A percentile compares a stretch with the other conserved stretches of the same genome.
Conservation (phyloP, 2,888 invertebrate genomes). For the Lasioglossum malachurum region DNA sequence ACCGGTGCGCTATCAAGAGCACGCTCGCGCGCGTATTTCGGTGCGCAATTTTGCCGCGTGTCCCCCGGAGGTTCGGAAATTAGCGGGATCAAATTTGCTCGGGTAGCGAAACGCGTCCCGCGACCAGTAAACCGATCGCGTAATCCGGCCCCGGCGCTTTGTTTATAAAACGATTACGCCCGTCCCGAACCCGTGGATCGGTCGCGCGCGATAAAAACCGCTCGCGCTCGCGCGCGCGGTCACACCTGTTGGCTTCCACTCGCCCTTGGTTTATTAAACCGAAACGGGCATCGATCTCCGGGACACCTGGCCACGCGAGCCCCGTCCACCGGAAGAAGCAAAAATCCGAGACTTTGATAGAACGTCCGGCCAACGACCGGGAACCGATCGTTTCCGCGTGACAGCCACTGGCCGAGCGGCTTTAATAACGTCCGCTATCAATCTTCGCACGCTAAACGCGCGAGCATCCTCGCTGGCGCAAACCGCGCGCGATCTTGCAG, state of each 20-base stretch:
- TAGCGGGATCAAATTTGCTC: not conserved
- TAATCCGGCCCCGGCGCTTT: slow-evolving; percentile 13
- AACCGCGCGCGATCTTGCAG: not conserved
- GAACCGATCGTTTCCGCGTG: slow-evolving; percentile 68
- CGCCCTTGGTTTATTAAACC: slow-evolving; percentile 26
- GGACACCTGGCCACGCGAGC: not conserved
- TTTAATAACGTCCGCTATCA: slow-evolving; percentile 71
- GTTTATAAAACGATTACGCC: slow-evolving; percentile 37
- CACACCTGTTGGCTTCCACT: slow-evolving; percentile 58
- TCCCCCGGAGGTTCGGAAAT: not conserved
- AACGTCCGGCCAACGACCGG: slow-evolving; percentile 49
- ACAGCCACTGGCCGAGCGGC: slow-evolving; percentile 64
- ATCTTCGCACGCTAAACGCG: slow-evolving; percentile 64
- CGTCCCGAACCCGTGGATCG: not conserved
- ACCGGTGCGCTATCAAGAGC: slow-evolving; percentile 13
- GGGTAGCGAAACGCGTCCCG: not conserved
- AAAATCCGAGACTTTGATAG: slow-evolving; percentile 66
- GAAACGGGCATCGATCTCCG: slow-evolving; percentile 35
- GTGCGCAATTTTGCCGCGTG: not conserved
- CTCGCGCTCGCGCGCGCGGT: not conserved
- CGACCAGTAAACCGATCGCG: not conserved
- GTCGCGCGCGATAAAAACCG: not conserved
- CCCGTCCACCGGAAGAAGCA: not conserved
- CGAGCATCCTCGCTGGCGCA: slow-evolving; percentile 10
- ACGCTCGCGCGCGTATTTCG: too few relatives aligned